Percentiles rank a stretch among this genome's conserved stretches.
These are phyloP conservation scores for Ceratina calcarata DNA, from an alignment of 1,140 invertebrate genomes.

Conservation along the genomic window DNA sequence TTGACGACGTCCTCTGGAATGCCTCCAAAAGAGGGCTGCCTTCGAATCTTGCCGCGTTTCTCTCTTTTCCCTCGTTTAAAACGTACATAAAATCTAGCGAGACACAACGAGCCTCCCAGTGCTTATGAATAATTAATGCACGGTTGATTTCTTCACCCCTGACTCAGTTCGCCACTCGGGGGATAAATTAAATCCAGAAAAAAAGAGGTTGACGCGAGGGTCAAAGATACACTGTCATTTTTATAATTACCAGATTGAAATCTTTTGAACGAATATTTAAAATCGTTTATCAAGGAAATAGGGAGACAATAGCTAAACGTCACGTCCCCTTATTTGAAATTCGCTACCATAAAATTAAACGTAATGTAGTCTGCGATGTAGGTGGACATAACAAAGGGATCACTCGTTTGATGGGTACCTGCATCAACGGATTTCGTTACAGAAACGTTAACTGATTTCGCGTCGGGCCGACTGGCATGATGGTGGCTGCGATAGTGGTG, in stretches of 20 bases:
- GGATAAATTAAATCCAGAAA: too few species aligned
- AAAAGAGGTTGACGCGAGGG: too few species aligned
- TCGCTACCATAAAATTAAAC: too few species aligned
- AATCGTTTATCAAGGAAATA: too few species aligned
- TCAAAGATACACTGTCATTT: too few species aligned
- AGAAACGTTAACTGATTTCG: constrained; percentile 30
- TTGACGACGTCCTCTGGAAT: constrained; percentile 15
- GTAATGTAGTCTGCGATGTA: too few species aligned
- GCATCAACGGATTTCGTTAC: constrained; percentile 34
- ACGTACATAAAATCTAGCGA: background rate
- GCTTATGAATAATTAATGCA: background rate
- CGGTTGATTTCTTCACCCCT: background rate
- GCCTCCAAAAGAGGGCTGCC: background rate
- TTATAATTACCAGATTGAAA: too few species aligned
- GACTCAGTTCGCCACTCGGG: too few species aligned
- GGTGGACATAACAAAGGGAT: background rate
- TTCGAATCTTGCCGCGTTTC: background rate
- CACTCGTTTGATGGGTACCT: constrained; percentile 8
- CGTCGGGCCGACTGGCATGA: background rate
- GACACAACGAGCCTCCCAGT: too few species aligned
- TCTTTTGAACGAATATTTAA: too few species aligned
- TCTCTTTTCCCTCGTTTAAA: background rate
- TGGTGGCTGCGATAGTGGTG: constrained; percentile 14
- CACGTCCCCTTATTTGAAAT: too few species aligned
- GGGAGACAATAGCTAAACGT: too few species aligned